Percentiles rank a stretch among this genome's conserved stretches.
phyloP scores from a whole-genome alignment of 1,140 invertebrate species.

The Drosophila miranda region DNA sequence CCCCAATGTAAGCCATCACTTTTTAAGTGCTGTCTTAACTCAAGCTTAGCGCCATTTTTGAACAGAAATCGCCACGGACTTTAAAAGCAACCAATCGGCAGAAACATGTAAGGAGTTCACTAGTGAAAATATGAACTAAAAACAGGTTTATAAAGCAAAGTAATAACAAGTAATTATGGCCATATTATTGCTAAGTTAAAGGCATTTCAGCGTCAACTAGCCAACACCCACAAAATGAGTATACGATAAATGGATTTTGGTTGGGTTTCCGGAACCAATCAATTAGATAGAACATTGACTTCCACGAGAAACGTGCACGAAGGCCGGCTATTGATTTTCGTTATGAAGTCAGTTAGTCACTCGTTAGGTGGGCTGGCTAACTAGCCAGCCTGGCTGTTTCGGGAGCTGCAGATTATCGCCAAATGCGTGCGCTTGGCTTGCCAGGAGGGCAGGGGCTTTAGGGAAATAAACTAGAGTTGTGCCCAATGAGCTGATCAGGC shows the following conservation, averaged over 20 bases:
- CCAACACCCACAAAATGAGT: too few relatives aligned
- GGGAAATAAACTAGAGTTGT: conserved; percentile 35
- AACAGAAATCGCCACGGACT: too few relatives aligned
- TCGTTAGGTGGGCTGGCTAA: conserved; percentile 14
- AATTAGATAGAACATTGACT: conserved; percentile 61
- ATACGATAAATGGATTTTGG: background rate
- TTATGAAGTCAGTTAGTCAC: conserved; percentile 22
- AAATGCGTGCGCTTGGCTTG: conserved; percentile 56
- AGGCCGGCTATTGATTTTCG: conserved; percentile 62
- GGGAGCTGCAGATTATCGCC: conserved; percentile 39
- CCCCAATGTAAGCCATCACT: conserved; percentile 34
- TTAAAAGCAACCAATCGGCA: too few relatives aligned
- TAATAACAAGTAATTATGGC: too few relatives aligned
- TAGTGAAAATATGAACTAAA: background rate
- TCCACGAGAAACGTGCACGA: conserved; percentile 6
- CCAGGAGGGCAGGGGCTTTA: background rate
- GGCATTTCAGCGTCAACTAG: too few relatives aligned
- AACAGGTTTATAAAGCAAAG: too few relatives aligned
- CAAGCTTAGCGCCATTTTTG: too few relatives aligned
- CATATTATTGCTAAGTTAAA: too few relatives aligned
- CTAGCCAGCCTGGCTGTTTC: conserved; percentile 22
- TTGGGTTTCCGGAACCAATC: conserved; percentile 2
- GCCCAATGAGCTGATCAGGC: conserved; percentile 75
- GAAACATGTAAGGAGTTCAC: too few relatives aligned
- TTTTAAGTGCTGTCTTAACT: conserved; percentile 13